Conservation (phyloP, 2,797 vertebrate species). For the Neosalanx taihuensis region DNA sequence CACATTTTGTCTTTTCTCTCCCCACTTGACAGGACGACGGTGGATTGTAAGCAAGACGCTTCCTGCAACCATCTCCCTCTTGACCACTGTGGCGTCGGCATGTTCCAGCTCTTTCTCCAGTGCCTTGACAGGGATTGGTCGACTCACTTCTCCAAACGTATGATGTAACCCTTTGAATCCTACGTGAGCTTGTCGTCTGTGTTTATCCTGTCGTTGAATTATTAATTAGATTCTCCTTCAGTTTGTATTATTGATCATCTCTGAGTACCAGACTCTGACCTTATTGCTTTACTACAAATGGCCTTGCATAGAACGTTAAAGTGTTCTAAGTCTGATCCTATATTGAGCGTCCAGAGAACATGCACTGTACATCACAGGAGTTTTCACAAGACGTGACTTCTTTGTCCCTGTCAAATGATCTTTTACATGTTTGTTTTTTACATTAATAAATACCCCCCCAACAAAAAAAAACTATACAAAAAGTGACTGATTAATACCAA, state of each 20-base stretch:
- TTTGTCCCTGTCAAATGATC: too few relatives aligned
- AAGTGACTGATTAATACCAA: not conserved
- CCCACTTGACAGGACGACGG: conserved; percentile 62
- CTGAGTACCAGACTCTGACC: not conserved
- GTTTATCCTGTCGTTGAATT: conserved; percentile 3
- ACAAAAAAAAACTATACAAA: too few relatives aligned
- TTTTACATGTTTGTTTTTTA: not conserved
- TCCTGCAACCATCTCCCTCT: too few relatives aligned
- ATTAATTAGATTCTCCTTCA: conserved; percentile 4
- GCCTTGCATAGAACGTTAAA: too few relatives aligned
- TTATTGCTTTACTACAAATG: too few relatives aligned
- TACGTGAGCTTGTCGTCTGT: not conserved
- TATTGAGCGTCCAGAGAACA: too few relatives aligned
- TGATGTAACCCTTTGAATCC: conserved; percentile 2
- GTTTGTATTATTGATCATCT: conserved; percentile 21
- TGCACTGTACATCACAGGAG: too few relatives aligned
- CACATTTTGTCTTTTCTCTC: conserved; percentile 30
- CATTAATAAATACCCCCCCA: not conserved
- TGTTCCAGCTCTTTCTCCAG: not conserved
- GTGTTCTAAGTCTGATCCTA: too few relatives aligned
- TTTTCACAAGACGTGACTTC: too few relatives aligned
- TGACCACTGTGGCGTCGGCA: not conserved
- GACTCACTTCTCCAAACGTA: not conserved
- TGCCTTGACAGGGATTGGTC: not conserved
- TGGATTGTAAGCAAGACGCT: conserved; percentile 55